These are phyloP conservation scores for Galerucella calmariensis DNA, from an alignment of 2,888 invertebrate genomes.

Conservation along the genomic window DNA sequence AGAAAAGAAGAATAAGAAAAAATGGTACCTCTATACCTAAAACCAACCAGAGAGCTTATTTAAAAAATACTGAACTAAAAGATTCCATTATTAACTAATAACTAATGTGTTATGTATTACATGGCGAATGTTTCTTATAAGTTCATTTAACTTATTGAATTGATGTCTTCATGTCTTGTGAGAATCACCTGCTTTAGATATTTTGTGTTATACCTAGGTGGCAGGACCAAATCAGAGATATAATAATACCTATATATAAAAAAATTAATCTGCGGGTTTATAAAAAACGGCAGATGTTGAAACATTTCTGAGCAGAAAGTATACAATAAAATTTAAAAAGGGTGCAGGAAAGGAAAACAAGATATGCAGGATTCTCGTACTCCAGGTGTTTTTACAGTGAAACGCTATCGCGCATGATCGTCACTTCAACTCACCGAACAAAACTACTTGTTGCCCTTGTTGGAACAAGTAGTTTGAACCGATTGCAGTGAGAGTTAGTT, in stretches of 20 bases:
- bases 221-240: neutral
- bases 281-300: constrained; percentile 39
- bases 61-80: too few species aligned
- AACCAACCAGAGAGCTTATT: too few species aligned
- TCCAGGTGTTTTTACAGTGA: constrained; percentile 35
- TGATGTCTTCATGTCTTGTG: too few species aligned
- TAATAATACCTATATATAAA: neutral
- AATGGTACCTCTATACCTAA: too few species aligned
- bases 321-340: constrained; percentile 31
- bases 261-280: neutral
- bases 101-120: too few species aligned
- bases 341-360: constrained; percentile 29
- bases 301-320: constrained; percentile 35
- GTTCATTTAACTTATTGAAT: too few species aligned
- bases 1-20: too few species aligned
- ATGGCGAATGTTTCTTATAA: too few species aligned
- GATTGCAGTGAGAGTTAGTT: neutral
- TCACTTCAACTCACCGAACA: constrained; percentile 20
- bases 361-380: constrained; percentile 31
- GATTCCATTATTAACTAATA: too few species aligned
- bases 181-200: neutral
- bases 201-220: neutral
- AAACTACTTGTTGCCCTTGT: constrained; percentile 44
- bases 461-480: constrained; percentile 18
- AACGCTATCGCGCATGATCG: constrained; percentile 34